Percentiles rank a stretch among this genome's conserved stretches.
These are phyloP conservation scores for Caenorhabditis briggsae DNA, from an alignment of 1,140 invertebrate genomes.

Conservation along the genomic window DNA sequence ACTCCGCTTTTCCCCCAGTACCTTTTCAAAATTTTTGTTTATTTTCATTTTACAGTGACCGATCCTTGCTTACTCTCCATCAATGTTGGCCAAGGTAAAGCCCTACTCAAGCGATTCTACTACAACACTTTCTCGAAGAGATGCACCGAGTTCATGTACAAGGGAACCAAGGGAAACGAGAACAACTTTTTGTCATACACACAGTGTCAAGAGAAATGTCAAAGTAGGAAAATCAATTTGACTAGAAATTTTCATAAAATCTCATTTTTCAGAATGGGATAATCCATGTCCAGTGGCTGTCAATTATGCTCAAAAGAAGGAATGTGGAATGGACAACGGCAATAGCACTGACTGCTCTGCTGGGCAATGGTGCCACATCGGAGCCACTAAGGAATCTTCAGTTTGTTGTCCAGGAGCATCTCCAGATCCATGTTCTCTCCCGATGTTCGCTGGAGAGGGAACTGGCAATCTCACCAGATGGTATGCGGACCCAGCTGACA, in stretches of 20 bases:
- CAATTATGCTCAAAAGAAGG: constrained; percentile 47
- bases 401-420: constrained; percentile 74
- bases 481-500: constrained; percentile 75
- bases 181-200: constrained; percentile 75
- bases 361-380: constrained; percentile 76
- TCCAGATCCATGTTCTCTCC: constrained; percentile 72
- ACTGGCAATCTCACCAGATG: constrained; percentile 76
- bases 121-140: constrained; percentile 73
- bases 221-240: constrained; percentile 68
- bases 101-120: constrained; percentile 73
- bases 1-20: background rate
- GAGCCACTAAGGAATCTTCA: constrained; percentile 69
- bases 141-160: constrained; percentile 75
- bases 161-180: constrained; percentile 75
- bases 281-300: constrained; percentile 73
- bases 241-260: background rate
- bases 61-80: constrained; percentile 74
- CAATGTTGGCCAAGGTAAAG: constrained; percentile 71
- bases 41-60: constrained; percentile 68
- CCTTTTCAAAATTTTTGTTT: background rate
- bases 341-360: constrained; percentile 64
- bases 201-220: constrained; percentile 72
- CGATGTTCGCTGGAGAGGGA: constrained; percentile 73
- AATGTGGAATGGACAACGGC: constrained; percentile 26
- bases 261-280: constrained; percentile 65